Percentiles rank a stretch among this genome's conserved stretches.
Evolutionary conservation across 2,888 invertebrate genomes (phyloP).

Genomic region (Chloromyia formosa): DNA sequence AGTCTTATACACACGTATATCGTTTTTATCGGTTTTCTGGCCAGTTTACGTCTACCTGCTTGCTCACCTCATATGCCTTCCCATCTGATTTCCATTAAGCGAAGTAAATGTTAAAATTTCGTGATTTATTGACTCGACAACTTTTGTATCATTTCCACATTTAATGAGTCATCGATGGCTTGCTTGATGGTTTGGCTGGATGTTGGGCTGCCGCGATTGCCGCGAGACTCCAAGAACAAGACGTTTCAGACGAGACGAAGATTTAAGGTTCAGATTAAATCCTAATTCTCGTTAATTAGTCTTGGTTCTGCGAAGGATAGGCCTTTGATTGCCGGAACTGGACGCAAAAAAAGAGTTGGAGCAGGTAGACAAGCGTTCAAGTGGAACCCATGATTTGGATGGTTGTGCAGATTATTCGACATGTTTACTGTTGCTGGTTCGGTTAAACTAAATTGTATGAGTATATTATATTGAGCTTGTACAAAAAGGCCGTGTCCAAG

Average conservation of each 20-base stretch:
- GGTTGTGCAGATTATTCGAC: no score
- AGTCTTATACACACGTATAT: no score
- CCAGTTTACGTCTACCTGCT: not conserved
- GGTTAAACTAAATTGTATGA: no score
- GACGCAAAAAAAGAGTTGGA: no score
- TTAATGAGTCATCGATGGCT: constrained; percentile 4
- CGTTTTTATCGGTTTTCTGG: no score
- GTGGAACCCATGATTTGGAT: no score
- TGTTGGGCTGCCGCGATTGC: not conserved
- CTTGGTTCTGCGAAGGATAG: not conserved
- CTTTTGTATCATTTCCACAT: not conserved
- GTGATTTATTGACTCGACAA: constrained; percentile 7
- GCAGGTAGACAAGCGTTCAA: no score
- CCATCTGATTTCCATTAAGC: not conserved
- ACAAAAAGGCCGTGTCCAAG: no score
- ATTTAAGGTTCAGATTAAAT: constrained; percentile 6
- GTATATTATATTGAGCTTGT: no score
- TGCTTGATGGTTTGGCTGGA: not conserved
- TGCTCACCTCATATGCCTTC: not conserved
- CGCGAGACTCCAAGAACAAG: not conserved
- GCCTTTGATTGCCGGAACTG: not conserved
- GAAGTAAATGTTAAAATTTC: not conserved
- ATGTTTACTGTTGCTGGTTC: no score
- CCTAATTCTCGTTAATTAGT: constrained; percentile 4
- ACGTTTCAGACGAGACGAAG: not conserved